These are phyloP conservation scores for Drosophila malerkotliana DNA, from an alignment of 1,140 invertebrate species.

Conservation along the genomic window DNA sequence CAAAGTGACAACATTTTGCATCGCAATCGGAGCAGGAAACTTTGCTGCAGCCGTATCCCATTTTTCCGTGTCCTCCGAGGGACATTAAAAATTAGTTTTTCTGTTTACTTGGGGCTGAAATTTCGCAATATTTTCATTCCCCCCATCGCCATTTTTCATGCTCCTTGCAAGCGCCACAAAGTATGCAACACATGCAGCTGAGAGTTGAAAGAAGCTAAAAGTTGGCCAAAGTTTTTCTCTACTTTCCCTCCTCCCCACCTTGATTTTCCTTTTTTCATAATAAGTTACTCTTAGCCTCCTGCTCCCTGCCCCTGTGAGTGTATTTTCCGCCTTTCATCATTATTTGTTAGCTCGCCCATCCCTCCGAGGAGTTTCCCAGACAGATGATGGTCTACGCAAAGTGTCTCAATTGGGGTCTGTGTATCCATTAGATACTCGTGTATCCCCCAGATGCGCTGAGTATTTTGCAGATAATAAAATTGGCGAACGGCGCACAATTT, in stretches of 20 bases:
- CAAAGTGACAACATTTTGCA: slow-evolving; percentile 62
- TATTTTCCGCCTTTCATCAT: slow-evolving; percentile 57
- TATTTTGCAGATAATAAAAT: slow-evolving; percentile 74
- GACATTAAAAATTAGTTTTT: slow-evolving; percentile 68
- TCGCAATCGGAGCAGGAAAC: slow-evolving; percentile 31
- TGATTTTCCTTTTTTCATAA: slow-evolving; percentile 17
- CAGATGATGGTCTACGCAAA: slow-evolving; percentile 50
- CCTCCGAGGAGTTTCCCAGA: slow-evolving; percentile 7
- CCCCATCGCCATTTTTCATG: slow-evolving; percentile 18
- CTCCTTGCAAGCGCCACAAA: slow-evolving; percentile 44
- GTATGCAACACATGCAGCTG: slow-evolving; percentile 66
- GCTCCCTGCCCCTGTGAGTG: slow-evolving; percentile 17
- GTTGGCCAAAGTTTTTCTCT: slow-evolving; percentile 54
- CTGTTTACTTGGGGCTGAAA: slow-evolving; percentile 51
- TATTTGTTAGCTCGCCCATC: slow-evolving; percentile 29
- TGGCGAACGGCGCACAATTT: slow-evolving; percentile 54
- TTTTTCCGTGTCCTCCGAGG: not conserved
- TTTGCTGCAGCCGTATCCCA: not conserved
- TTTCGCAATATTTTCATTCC: slow-evolving; percentile 32
- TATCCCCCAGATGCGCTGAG: slow-evolving; percentile 35
- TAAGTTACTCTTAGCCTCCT: slow-evolving; percentile 47
- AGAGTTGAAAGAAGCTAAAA: slow-evolving; percentile 41
- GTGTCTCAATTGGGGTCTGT: slow-evolving; percentile 55
- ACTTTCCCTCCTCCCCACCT: not conserved
- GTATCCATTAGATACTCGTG: slow-evolving; percentile 43